phyloP scores from a whole-genome alignment of 2,888 invertebrate species.

The Dolomedes plantarius region DNA sequence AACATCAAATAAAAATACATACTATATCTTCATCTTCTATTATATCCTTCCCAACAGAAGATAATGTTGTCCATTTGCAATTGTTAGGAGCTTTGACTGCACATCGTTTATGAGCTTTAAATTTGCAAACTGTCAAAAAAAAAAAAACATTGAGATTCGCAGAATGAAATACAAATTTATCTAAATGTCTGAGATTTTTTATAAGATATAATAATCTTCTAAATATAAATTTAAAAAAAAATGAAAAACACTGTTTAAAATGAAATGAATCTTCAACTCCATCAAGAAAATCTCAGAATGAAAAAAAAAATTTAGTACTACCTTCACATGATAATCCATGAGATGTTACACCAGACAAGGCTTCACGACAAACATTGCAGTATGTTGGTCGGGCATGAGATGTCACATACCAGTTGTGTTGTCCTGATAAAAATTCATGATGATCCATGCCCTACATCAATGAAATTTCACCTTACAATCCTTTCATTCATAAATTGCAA shows the following conservation, averaged over 20 bases:
- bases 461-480: no score
- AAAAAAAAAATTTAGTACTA: no score
- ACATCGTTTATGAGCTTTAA: constrained; percentile 96
- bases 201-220: no score
- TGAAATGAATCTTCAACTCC: no score
- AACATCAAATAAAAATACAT: no score
- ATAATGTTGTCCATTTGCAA: constrained; percentile 98
- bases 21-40: constrained; percentile 95
- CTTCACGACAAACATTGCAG: constrained; percentile 97
- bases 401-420: constrained; percentile 91
- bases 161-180: no score
- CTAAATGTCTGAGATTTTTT: no score
- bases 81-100: constrained; percentile 93
- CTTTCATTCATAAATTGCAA: no score
- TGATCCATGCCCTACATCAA: constrained; percentile 75
- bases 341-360: constrained; percentile 92
- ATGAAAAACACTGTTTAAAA: no score
- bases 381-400: constrained; percentile 96
- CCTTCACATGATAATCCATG: constrained; percentile 95
- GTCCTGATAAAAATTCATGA: constrained; percentile 84
- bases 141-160: neutral
- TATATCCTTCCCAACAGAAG: constrained; percentile 94
- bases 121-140: constrained; percentile 88
- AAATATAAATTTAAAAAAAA: no score
- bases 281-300: no score